Base-by-base conservation (phyloP, 2,888 invertebrate genomes). In the Siphonodentalium dalli region DNA sequence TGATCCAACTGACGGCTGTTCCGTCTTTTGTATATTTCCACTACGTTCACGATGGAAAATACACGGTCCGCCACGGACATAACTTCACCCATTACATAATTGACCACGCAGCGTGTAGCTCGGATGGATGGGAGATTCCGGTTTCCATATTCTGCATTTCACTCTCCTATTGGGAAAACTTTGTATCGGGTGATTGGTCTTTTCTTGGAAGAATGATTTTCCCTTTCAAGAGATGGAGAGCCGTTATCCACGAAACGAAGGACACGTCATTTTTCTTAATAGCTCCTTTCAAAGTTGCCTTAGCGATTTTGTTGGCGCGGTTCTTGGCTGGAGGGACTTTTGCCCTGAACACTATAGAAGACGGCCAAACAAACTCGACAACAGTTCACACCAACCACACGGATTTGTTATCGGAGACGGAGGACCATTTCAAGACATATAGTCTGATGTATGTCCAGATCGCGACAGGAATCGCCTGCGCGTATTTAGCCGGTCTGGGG, bases 111-210 rank as follows among this genome's bases (percentile, higher is more conserved):
- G 43, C 69, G 58, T 45, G 68, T 91, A 38, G 44, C 11, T 47
- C 57, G 0, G 45, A 54, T n/a, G 53, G 68, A 15, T 94, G 94
- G 91, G 85, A 93, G 38, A 90, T 97, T 70, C 95, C 96, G 0
- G 84, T 93, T 0, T 86, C 93, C 1, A 87, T 93, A 33, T 82
- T 93, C 48, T 87, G 94, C 71, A 89, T 93, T 58, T 97, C 97
- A 0, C 86, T 93, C 33, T 92, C 93, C 26, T 98, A 96, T 94
- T 98, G 98, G 98, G 98, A 98, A 82, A 98, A 98, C 83, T 98
- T 92, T 78, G 92, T 95, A 1, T 71, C 72, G 9, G 69, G 72
- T 1, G 72, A 75, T 26, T 75, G 75, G 75, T 67, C 69, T 24
- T 39, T 75, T 20, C 71, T 63, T 51, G 69, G 69, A 11, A 66